phyloP scores from a whole-genome alignment of 2,113 vertebrate genomes.

The Xiphophorus couchianus region DNA sequence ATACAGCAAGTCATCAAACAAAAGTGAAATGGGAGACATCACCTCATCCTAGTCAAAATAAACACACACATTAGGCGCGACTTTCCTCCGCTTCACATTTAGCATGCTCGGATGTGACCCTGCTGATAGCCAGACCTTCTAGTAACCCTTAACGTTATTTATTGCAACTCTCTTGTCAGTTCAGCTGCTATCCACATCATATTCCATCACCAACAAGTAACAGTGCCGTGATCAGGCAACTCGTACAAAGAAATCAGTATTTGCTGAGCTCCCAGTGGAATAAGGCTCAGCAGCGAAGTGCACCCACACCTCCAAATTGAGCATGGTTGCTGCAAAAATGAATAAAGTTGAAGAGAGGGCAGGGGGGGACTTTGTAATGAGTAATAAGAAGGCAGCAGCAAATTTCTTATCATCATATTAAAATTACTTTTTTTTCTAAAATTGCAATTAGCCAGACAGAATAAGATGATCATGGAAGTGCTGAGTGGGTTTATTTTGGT shows the following conservation, averaged over 20 bases:
- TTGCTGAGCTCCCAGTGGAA: not conserved
- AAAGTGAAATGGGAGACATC: not conserved
- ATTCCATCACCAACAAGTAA: not conserved
- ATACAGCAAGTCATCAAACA: not conserved
- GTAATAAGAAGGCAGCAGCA: not conserved
- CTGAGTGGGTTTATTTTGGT: no score
- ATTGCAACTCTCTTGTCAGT: not conserved
- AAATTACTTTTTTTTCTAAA: no score
- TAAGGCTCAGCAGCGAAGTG: not conserved
- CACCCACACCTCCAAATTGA: not conserved
- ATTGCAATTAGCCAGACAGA: no score
- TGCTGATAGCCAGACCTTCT: not conserved
- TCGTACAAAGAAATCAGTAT: not conserved
- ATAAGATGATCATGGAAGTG: no score
- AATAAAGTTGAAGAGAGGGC: not conserved
- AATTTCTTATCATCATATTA: no score
- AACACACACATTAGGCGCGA: not conserved
- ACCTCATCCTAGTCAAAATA: not conserved
- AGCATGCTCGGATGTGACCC: not conserved
- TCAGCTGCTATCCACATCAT: not conserved
- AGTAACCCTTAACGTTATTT: not conserved
- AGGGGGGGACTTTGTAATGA: not conserved
- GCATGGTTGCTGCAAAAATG: not conserved
- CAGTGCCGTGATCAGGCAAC: not conserved
- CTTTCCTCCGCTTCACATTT: not conserved